Evolutionary conservation across 2,888 invertebrate genomes (phyloP), one percentile per base, ranked within the genome.

Genomic region (Drosophila maculinotata): DNA sequence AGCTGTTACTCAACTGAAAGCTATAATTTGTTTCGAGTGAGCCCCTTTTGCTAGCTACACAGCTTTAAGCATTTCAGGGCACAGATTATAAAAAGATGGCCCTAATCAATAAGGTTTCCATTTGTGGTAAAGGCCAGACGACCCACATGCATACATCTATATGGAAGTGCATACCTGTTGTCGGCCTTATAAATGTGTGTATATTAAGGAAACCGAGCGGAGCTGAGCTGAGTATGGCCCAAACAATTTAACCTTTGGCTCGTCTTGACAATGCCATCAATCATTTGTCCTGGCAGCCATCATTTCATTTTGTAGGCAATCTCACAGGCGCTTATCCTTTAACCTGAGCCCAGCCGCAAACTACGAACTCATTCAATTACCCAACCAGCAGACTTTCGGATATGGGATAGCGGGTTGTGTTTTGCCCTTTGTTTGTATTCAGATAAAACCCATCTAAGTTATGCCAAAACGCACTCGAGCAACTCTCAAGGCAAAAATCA

Each of bases 291-390:
- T 56, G 69, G 57, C 63, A 60, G 64, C 45, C 63, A 69, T 38
- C 82, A 73, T 82, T 73, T 73, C 69, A 68, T 76, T 76, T 79
- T 73, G 76, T 69, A 68, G 77, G 69, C 87, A 85, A 82, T 85
- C 85, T 76, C 58, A 52, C 68, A 72, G 58, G 59, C 74, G 75
- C 57, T 78, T 74, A 76, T 67, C 67, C 78, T 51, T 67, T 67
- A 59, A 64, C 74, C 63, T 25, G 53, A 31, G 39, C 44, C 49
- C 36, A 35, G 33, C 35, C 45, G 38, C 36, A 68, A 69, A 38
- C 53, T 36, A 60, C 49, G 36, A 60, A 33, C 64, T 59, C 62
- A 79, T 86, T 83, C 79, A 85, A 82, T 85, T 85, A 74, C 70
- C 70, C 49, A 59, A 49, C 63, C 82, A 64, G 49, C 49, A 49